Evolutionary conservation across 2,888 invertebrate species (phyloP).

Genomic region (Pharmacophagus antenor): DNA sequence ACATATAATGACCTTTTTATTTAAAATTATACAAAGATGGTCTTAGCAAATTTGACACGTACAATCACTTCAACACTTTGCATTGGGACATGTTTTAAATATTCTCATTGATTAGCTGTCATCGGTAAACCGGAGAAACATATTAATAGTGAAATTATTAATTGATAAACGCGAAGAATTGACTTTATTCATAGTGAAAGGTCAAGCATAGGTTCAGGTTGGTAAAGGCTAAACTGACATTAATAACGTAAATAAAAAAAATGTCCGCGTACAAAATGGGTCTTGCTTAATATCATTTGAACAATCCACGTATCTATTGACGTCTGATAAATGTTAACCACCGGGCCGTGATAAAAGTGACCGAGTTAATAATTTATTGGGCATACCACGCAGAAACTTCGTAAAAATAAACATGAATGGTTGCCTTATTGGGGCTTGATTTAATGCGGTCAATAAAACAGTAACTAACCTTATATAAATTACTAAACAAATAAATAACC

Average conservation of each 20-base stretch:
- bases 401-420: slow-evolving; percentile 81
- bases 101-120: slow-evolving; percentile 29
- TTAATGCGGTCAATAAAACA: slow-evolving; percentile 79
- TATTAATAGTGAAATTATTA: slow-evolving; percentile 30
- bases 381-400: slow-evolving; percentile 76
- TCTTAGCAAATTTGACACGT: slow-evolving; percentile 29
- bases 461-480: slow-evolving; percentile 81
- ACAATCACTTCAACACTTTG: slow-evolving; percentile 26
- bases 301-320: slow-evolving; percentile 54
- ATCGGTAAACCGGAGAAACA: slow-evolving; percentile 24
- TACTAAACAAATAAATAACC: slow-evolving; percentile 81
- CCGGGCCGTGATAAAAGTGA: slow-evolving; percentile 77
- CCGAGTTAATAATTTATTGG: slow-evolving; percentile 78
- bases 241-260: slow-evolving; percentile 20
- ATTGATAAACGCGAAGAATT: slow-evolving; percentile 23
- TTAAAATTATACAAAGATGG: slow-evolving; percentile 19
- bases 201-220: slow-evolving; percentile 28
- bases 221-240: slow-evolving; percentile 30
- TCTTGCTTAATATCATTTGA: slow-evolving; percentile 30
- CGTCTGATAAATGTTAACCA: slow-evolving; percentile 68
- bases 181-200: slow-evolving; percentile 23
- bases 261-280: slow-evolving; percentile 20
- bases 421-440: slow-evolving; percentile 81
- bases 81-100: slow-evolving; percentile 22
- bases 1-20: slow-evolving; percentile 25